Evolutionary conservation across 2,113 vertebrate species (phyloP).

Genomic region (Petrocephalus microphthalmus): DNA sequence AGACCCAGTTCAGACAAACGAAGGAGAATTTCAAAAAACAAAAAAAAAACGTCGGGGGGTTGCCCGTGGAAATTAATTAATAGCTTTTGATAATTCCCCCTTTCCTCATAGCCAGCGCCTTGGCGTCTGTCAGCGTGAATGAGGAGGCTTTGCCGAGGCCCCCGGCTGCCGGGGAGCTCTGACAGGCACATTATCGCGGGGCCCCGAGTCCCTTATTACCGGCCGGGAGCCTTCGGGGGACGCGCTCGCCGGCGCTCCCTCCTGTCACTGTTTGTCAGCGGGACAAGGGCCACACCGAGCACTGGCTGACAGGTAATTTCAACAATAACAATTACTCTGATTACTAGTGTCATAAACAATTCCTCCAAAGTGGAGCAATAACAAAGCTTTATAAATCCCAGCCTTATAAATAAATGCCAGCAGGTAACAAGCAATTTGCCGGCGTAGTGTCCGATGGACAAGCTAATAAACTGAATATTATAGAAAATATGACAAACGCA

Average conservation of each 20-base stretch:
- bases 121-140: conserved; percentile 81
- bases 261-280: conserved; percentile 97
- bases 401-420: conserved; percentile 90
- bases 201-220: conserved; percentile 95
- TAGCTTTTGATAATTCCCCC: conserved; percentile 75
- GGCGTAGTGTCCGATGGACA: conserved; percentile 67
- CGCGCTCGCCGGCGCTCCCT: conserved; percentile 68
- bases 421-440: conserved; percentile 91
- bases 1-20: conserved; percentile 44
- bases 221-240: conserved; percentile 93
- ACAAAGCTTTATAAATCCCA: conserved; percentile 94
- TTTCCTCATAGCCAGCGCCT: conserved; percentile 69
- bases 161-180: conserved; percentile 82
- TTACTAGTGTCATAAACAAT: conserved; percentile 99
- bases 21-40: not conserved
- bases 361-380: conserved; percentile 82
- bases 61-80: conserved; percentile 58
- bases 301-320: conserved; percentile 99
- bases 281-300: conserved; percentile 79
- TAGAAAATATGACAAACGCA: not conserved
- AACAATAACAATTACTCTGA: conserved; percentile 99
- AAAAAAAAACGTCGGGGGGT: not conserved
- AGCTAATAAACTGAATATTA: conserved; percentile 54
- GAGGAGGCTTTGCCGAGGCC: conserved; percentile 88
- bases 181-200: conserved; percentile 99